A percentile compares a stretch with the other conserved stretches of the same genome.
Conservation (phyloP, 2,113 vertebrate species). For the Rhipidura dahli region DNA sequence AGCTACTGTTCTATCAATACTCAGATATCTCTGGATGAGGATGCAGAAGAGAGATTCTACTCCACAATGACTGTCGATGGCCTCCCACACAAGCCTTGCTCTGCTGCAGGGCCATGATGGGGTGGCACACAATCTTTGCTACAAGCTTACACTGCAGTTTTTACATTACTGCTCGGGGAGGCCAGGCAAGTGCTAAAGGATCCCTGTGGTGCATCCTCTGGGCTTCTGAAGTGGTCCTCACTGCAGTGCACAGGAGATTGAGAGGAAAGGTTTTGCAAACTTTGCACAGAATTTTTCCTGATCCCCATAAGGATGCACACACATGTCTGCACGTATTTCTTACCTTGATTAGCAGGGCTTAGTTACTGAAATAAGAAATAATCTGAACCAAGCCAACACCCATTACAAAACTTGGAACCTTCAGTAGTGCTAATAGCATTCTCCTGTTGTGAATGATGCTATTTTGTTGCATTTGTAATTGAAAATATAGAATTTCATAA, state of each 20-base stretch:
- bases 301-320: neutral
- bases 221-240: neutral
- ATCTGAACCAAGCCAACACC: neutral
- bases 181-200: neutral
- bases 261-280: neutral
- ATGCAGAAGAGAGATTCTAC: neutral
- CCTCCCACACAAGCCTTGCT: neutral
- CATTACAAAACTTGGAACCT: neutral
- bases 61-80: neutral
- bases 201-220: neutral
- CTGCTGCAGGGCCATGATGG: neutral
- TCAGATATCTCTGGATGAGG: neutral
- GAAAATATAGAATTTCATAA: neutral
- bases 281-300: neutral
- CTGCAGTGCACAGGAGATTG: neutral
- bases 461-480: neutral
- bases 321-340: neutral
- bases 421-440: neutral
- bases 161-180: neutral
- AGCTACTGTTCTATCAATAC: neutral
- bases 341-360: neutral
- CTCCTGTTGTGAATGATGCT: neutral
- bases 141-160: neutral
- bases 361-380: neutral
- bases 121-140: neutral